Evolutionary conservation across 2,888 invertebrate genomes (phyloP).

Genomic region (Pachymerium ferrugineum): DNA sequence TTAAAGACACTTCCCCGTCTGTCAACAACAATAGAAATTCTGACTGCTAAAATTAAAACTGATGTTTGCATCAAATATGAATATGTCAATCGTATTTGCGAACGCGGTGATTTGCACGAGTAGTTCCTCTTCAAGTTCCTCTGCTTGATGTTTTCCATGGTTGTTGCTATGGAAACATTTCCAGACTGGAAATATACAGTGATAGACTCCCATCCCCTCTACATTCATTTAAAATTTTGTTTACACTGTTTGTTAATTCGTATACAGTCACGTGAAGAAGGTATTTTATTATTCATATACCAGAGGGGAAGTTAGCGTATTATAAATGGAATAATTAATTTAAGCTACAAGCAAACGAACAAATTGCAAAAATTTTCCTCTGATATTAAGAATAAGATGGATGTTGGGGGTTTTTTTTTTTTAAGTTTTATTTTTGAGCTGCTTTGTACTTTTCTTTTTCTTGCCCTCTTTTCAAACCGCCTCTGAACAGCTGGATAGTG

Average conservation of each 20-base stretch:
- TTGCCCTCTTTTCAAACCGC: not conserved
- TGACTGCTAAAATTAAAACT: not conserved
- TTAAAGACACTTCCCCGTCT: not conserved
- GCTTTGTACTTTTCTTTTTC: not conserved
- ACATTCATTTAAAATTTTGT: not conserved
- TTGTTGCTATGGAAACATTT: not conserved
- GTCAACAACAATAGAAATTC: conserved; percentile 1
- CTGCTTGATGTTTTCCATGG: not conserved
- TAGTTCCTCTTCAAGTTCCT: too few relatives aligned
- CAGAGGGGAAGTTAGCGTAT: not conserved
- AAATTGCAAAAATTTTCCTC: not conserved
- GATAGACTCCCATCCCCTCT: not conserved
- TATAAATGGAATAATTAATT: not conserved
- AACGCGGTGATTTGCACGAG: too few relatives aligned
- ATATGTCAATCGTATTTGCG: too few relatives aligned
- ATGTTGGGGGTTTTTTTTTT: too few relatives aligned
- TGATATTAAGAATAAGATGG: too few relatives aligned
- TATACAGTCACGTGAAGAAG: not conserved
- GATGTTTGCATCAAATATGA: not conserved
- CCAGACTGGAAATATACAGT: not conserved
- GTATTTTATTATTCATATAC: conserved; percentile 8
- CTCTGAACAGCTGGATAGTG: too few relatives aligned
- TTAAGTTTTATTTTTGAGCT: not conserved
- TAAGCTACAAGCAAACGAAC: not conserved
- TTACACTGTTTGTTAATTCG: conserved; percentile 6